A percentile compares a stretch with the other conserved stretches of the same genome.
Conservation (phyloP, 2,113 vertebrate genomes). For the Cyprinus carpio region DNA sequence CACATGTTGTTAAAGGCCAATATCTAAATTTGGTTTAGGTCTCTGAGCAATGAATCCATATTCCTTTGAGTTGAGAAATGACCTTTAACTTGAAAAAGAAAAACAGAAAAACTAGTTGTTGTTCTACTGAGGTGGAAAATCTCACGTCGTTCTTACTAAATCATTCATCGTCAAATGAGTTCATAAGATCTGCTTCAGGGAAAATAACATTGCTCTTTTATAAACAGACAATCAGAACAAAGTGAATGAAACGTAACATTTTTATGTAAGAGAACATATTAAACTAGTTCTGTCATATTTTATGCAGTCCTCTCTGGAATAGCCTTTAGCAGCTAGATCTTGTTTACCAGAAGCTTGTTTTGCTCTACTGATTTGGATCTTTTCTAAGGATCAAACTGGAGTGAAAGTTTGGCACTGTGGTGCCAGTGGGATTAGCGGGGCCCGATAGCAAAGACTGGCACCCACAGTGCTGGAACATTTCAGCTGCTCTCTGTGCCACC, state of each 20-base stretch:
- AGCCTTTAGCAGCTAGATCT: constrained; percentile 43
- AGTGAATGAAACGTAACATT: constrained; percentile 19
- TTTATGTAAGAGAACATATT: neutral
- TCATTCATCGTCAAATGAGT: neutral
- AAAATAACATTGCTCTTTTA: neutral
- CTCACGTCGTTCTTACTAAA: constrained; percentile 1
- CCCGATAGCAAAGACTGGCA: constrained; percentile 43
- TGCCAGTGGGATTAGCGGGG: constrained; percentile 50
- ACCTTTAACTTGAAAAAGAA: constrained; percentile 21
- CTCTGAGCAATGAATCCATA: constrained; percentile 3
- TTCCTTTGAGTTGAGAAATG: constrained; percentile 34
- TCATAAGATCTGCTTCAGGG: constrained; percentile 6
- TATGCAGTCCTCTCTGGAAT: constrained; percentile 3
- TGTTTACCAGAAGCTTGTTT: constrained; percentile 36
- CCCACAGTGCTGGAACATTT: constrained; percentile 37
- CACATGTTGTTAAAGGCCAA: constrained; percentile 31
- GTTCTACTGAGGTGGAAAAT: constrained; percentile 12
- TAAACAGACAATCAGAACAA: constrained; percentile 15
- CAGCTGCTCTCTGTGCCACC: constrained; percentile 29
- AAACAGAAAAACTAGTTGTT: constrained; percentile 1
- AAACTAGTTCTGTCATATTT: constrained; percentile 19
- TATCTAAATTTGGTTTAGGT: constrained; percentile 35
- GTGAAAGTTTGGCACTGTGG: constrained; percentile 20
- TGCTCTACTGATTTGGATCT: constrained; percentile 41
- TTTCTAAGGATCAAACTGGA: constrained; percentile 42